Base-by-base conservation (phyloP, 2,888 invertebrate genomes). In the Drosophila nr. medialis region DNA sequence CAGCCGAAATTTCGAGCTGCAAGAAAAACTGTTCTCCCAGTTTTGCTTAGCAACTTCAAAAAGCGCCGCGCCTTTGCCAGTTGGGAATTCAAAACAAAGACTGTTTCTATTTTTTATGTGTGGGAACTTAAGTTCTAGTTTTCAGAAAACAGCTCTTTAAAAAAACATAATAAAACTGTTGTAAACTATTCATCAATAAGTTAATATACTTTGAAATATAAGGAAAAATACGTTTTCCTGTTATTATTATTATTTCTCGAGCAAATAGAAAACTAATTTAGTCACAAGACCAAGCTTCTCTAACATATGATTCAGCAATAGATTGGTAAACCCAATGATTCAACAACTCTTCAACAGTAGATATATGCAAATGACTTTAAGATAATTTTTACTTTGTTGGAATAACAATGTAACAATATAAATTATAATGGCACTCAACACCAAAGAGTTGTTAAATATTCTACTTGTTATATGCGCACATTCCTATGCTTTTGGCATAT, bases 381-480 rank as follows among this genome's bases (percentile, higher is more conserved):
- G 24, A 59, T 45, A 15, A 54, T 63, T 62, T 56, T 54, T 45
- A 68, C 68, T 59, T 74, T 54, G 48, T 38, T 34, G 40, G 69
- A 38, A 75, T 69, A 64, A 56, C 69, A 69, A 75, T 40, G 45
- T 45, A 45, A 45, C 24, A 45, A 72, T 54, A 55, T 61, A 62
- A 67, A 62, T 74, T 74, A 74, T 68, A 59, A 68, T 62, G 53
- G 53, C 56, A 38, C 27, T 50, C 53, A 48, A 59, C 64, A 60
- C 32, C 36, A 40, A 30, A 64, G 56, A 42, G 54, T 67, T 65
- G 72, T 58, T 72, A 77, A 71, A 82, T 72, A 80, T 80, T 86
- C 84, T 72, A 83, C 64, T 78, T 86, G 78, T 74, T 87, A 58
- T 53, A 61, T 60, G 63, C 15, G 15, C 72, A 66, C 72, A 66